A percentile compares a stretch with the other conserved stretches of the same genome.
These are phyloP conservation scores for Enteromius fasciolatus DNA, from an alignment of 2,797 vertebrate species.

Conservation along the genomic window DNA sequence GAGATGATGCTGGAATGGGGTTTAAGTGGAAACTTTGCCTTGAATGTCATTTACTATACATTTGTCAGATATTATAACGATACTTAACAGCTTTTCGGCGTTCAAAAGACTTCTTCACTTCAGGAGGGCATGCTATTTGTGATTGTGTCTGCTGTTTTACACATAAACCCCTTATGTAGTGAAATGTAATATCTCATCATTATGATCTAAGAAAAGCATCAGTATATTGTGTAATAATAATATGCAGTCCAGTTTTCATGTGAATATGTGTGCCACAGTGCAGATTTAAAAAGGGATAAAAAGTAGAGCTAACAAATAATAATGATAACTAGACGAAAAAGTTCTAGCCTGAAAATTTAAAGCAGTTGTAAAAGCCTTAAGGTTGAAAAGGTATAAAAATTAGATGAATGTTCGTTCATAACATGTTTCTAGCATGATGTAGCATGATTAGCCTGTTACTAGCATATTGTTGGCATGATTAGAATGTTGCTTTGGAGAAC, in stretches of 20 bases:
- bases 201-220: neutral
- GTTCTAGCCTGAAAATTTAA: no score
- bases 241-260: neutral
- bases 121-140: constrained; percentile 6
- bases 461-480: no score
- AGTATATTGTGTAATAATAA: neutral
- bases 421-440: no score
- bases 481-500: no score
- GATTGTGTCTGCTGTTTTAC: neutral
- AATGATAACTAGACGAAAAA: neutral
- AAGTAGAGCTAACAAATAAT: neutral
- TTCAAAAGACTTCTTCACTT: neutral
- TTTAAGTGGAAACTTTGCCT: constrained; percentile 7
- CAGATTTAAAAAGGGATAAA: neutral
- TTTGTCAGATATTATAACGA: neutral
- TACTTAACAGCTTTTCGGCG: neutral
- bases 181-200: neutral
- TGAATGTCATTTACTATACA: constrained; percentile 1
- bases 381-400: no score
- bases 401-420: no score
- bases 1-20: constrained; percentile 51
- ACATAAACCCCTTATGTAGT: neutral
- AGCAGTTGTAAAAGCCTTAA: no score
- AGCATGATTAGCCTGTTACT: no score
- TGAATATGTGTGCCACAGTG: neutral